Base-by-base conservation (phyloP, 2,797 vertebrate species). In the Sebastes taczanowskii region DNA sequence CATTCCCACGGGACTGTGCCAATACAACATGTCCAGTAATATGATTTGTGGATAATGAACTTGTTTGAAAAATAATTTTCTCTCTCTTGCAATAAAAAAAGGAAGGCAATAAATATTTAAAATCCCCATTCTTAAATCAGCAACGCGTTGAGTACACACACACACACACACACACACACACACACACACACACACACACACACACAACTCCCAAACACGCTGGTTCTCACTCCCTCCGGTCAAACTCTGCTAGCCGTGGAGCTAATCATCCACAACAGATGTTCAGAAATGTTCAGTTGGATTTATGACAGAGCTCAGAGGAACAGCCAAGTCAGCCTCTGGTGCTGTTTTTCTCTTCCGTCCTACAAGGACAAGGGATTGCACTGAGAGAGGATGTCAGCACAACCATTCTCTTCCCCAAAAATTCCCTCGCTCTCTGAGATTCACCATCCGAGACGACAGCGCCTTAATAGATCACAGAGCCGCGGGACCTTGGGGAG, bases 261-360 rank as follows among this genome's bases (percentile, higher is more conserved):
- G 94, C 93, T 95, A 95, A 95, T 95, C 94, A 95, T 94, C 92
- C 93, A 94, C 93, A 94, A 93, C 94, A 95, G 94, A 95, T 95
- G 94, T 94, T 95, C 92, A 90, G 86, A 94, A 95, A 95, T 94
- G 93, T 94, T 95, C 91, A 80, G 92, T 91, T 85, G 93, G 94
- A 95, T 95, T 95, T 95, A 95, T 92, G 93, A 93, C 79, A 85
- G 87, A 87, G 93, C 94, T 94, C 92, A 91, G 92, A 94, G 93
- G 91, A 95, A 95, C 89, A 92, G 94, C 94, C 92, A 94, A 95
- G 93, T 94, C 93, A 95, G 94, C 94, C 93, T 88, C 92, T 93
- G 90, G 93, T 92, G 91, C 92, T 70, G 90, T 88, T 93, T 93
- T 93, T 90, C 90, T 92, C 87, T 80, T 90, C 89, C 66, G 70